Conservation (phyloP, 2,113 vertebrate genomes). For the Datnioides undecimradiatus region DNA sequence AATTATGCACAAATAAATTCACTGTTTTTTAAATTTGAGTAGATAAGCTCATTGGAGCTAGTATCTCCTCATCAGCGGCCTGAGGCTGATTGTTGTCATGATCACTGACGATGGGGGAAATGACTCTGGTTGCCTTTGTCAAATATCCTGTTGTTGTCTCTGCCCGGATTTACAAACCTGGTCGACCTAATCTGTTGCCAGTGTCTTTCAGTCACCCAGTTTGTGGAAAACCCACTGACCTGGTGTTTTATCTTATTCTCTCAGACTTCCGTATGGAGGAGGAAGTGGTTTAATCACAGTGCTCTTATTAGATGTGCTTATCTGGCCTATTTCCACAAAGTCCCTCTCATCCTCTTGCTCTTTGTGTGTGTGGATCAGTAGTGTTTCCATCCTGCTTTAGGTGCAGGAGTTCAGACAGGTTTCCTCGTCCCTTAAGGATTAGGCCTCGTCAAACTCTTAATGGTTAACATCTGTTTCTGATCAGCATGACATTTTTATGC, state of each 20-base stretch:
- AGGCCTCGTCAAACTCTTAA: neutral
- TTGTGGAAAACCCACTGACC: constrained; percentile 41
- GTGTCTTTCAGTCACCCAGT: constrained; percentile 26
- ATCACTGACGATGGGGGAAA: constrained; percentile 61
- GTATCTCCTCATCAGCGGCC: neutral
- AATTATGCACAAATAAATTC: neutral
- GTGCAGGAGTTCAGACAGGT: neutral
- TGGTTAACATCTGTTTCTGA: neutral
- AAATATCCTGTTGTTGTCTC: constrained; percentile 76
- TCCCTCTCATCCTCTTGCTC: constrained; percentile 29
- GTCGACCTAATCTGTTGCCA: constrained; percentile 18
- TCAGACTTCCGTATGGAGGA: constrained; percentile 64
- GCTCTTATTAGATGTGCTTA: constrained; percentile 25
- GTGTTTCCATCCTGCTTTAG: constrained; percentile 45
- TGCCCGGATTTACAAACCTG: constrained; percentile 47
- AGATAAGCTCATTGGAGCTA: neutral
- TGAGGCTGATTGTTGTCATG: constrained; percentile 29
- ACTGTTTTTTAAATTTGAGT: neutral
- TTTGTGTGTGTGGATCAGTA: constrained; percentile 45
- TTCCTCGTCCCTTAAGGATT: neutral
- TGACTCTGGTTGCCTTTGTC: constrained; percentile 49
- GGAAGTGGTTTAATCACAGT: constrained; percentile 58
- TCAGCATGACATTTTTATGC: neutral
- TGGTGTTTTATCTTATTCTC: constrained; percentile 65
- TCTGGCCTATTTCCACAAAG: constrained; percentile 49